Evolutionary conservation across 2,888 invertebrate genomes (phyloP).

Genomic region (Aleiodes testaceus): DNA sequence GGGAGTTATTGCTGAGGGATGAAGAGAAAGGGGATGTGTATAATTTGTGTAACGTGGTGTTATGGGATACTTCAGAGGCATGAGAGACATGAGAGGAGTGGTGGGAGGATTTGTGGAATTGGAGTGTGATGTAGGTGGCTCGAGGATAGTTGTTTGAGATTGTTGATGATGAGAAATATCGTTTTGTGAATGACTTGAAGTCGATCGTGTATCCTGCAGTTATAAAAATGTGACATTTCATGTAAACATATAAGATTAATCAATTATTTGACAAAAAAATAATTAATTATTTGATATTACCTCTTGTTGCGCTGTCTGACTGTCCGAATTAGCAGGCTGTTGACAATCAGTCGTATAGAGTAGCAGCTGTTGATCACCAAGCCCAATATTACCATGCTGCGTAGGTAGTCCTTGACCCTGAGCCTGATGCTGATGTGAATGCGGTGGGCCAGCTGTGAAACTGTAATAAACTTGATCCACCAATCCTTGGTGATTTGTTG

Average conservation of each 20-base stretch:
- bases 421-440: slow-evolving; percentile 43
- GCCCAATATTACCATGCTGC: slow-evolving; percentile 62
- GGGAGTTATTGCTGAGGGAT: slow-evolving; percentile 40
- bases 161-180: slow-evolving; percentile 59
- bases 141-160: not conserved
- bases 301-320: slow-evolving; percentile 65
- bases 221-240: slow-evolving; percentile 31
- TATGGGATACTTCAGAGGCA: slow-evolving; percentile 68
- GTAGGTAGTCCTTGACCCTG: slow-evolving; percentile 46
- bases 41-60: slow-evolving; percentile 65
- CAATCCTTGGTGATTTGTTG: slow-evolving; percentile 42
- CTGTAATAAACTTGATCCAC: slow-evolving; percentile 69
- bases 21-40: slow-evolving; percentile 60
- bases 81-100: slow-evolving; percentile 58
- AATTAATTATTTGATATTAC: slow-evolving; percentile 48
- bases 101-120: slow-evolving; percentile 15
- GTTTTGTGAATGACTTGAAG: slow-evolving; percentile 67
- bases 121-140: not conserved
- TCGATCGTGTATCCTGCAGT: slow-evolving; percentile 67
- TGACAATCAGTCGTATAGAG: slow-evolving; percentile 67
- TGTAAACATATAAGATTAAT: not conserved
- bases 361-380: slow-evolving; percentile 67
- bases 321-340: slow-evolving; percentile 59
- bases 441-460: slow-evolving; percentile 61
- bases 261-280: not conserved